phyloP scores from a whole-genome alignment of 2,888 invertebrate genomes.

The Protula sp. region DNA sequence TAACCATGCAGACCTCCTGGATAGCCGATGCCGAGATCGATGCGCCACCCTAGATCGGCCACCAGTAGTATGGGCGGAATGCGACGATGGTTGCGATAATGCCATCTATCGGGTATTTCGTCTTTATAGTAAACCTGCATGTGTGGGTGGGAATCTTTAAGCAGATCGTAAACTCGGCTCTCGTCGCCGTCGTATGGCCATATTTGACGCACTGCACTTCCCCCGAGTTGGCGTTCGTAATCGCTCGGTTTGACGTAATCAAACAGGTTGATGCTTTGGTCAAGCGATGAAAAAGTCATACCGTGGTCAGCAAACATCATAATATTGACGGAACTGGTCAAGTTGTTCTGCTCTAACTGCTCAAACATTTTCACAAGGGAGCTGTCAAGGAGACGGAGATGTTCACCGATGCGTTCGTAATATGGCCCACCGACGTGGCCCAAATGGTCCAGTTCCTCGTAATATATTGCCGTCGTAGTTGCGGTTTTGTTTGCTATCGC shows the following conservation, averaged over 20 bases:
- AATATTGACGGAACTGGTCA: too few species aligned
- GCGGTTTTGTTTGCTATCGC: constrained; percentile 6
- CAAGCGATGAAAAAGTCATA: not conserved
- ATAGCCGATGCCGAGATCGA: not conserved
- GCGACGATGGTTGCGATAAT: constrained; percentile 30
- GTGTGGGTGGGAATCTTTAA: constrained; percentile 10
- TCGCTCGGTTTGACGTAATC: not conserved
- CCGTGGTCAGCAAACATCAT: constrained; percentile 14
- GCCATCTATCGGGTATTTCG: constrained; percentile 35
- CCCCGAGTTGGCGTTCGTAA: not conserved
- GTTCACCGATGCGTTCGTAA: too few species aligned
- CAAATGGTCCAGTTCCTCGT: constrained; percentile 2
- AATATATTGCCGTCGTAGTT: too few species aligned
- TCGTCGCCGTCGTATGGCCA: constrained; percentile 9
- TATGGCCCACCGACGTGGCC: constrained; percentile 1
- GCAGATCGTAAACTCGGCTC: constrained; percentile 1
- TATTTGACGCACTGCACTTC: constrained; percentile 1
- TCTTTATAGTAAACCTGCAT: constrained; percentile 30
- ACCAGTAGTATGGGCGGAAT: constrained; percentile 33
- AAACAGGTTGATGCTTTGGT: not conserved
- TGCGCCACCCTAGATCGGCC: constrained; percentile 30
- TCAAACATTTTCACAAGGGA: too few species aligned
- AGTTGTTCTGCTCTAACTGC: too few species aligned
- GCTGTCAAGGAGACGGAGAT: too few species aligned
- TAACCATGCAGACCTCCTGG: constrained; percentile 30